Base-by-base conservation (phyloP, 2,888 invertebrate genomes). In the Lissocephala sabroskyi region DNA sequence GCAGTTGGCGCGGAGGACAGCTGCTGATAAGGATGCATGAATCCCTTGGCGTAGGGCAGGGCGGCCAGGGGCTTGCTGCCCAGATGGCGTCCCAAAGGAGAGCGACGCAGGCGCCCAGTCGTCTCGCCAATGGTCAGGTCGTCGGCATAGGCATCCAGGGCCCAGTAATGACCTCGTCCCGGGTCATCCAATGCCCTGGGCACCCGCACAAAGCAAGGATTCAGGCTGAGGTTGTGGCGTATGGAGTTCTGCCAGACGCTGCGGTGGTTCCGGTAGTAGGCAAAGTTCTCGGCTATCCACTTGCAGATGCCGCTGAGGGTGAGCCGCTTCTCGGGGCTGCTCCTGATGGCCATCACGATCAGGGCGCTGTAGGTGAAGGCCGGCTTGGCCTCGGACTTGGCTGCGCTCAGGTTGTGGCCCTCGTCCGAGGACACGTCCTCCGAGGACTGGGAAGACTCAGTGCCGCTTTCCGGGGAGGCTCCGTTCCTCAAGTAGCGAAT, bases 151-250 rank as follows among this genome's bases (percentile, higher is more conserved):
- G 96, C 93, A 82, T 98, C 97, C 79, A 98, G 83, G 92, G 97
- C 97, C 98, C 98, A 98, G 86, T 98, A 98, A 85, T 98, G 97
- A 0, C 98, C 98, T 80, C 98, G 97, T 0, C 98, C 98, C 0
- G 98, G 98, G 82, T 98, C 98, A 85, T 98, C 97, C 85, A 97
- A 95, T 75, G 96, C 95, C 9, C 98, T 87, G 0, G 96, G 95
- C 33, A 96, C 94, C 86, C 97, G 97, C 37, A 98, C 94, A 85
- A 98, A 98, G 81, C 97, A 97, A 85, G 97, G 96, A 96, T 97
- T 42, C 94, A 87, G 65, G 94, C 83, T 82, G 0, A 82, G 54
- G 41, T 79, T 82, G 51, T 82, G 82, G 0, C 82, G 66, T 16
- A 82, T 98, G 0, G 96, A 96, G 81, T 98, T 98, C 86, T 98